Conservation (phyloP, 1,140 invertebrate genomes). For the Caerostris extrusa region DNA sequence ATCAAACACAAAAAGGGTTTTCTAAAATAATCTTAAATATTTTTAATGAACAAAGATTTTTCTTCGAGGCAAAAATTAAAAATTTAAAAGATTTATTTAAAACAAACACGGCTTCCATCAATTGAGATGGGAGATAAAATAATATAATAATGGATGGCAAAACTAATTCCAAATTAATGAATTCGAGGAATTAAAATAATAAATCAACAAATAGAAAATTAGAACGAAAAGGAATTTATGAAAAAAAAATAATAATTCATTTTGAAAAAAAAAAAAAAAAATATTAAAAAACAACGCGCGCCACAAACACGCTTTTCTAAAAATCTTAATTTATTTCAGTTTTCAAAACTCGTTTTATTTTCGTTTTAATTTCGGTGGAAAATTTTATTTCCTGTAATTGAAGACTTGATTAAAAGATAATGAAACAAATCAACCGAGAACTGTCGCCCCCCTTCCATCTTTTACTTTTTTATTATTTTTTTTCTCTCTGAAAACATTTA, state of each 20-base stretch:
- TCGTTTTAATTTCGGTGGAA: constrained; percentile 67
- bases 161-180: constrained; percentile 75
- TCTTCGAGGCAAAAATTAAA: not conserved
- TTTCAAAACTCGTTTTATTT: constrained; percentile 65
- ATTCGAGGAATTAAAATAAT: constrained; percentile 56
- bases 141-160: constrained; percentile 59
- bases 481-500: constrained; percentile 58
- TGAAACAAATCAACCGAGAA: constrained; percentile 73
- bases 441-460: not conserved
- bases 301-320: constrained; percentile 66
- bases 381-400: constrained; percentile 65
- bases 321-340: constrained; percentile 74
- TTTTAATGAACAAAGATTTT: constrained; percentile 36
- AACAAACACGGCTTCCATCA: not conserved
- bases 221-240: not conserved
- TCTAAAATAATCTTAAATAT: constrained; percentile 44
- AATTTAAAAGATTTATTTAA: not conserved
- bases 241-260: constrained; percentile 35
- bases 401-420: constrained; percentile 77
- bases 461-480: not conserved
- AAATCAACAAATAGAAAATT: constrained; percentile 36
- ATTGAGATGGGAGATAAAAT: not conserved
- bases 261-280: not conserved
- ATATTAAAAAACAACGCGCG: not conserved
- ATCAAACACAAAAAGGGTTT: not conserved